Base-by-base conservation (phyloP, 2,113 vertebrate genomes). In the Leptocoma aspasia region DNA sequence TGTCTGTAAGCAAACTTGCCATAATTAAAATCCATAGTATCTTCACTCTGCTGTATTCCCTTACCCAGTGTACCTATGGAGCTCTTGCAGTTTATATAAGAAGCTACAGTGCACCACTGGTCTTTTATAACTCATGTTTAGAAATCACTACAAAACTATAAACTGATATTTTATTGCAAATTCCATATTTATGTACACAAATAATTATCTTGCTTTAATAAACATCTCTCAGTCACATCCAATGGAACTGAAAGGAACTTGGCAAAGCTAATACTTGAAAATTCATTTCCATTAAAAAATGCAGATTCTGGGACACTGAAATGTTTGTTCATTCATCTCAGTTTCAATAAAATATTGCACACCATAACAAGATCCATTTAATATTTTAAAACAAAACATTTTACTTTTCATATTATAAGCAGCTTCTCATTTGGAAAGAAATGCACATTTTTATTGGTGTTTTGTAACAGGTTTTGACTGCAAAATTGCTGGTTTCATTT, bases 401-500 rank as follows among this genome's bases (percentile, higher is more conserved):
- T 91, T 37, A 42, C 28, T 84, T 82, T 89, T 76, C 28, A 26
- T 52, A 13, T 52, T 68, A n/a, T 39, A 85, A 70, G 12, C 6
- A 54, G 4, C 24, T 90, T 80, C n/a, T 64, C 9, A 16, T 75
- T 90, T 68, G 65, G 52, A 92, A 92, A 71, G 42, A 64, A 71
- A 76, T 28, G 42, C 11, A 75, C 8, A 54, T 76, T 83, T 92
- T 77, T 72, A 19, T 37, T 71, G 39, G 45, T 30, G 1, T 6
- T 82, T 88, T 87, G 75, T 45, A 82, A 65, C 8, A 56, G 31
- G 8, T 91, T 90, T 94, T 64, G 44, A 84, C 77, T 91, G 69
- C 35, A 75, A 86, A 96, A 92, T 75, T 75, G 33, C 19, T 92
- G 56, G 22, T 86, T 95, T 82, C 31, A 57, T 81, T 94, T 90